Evolutionary conservation across 2,797 vertebrate genomes (phyloP), one percentile per base, ranked within the genome.

Genomic region (Lateolabrax maculatus): DNA sequence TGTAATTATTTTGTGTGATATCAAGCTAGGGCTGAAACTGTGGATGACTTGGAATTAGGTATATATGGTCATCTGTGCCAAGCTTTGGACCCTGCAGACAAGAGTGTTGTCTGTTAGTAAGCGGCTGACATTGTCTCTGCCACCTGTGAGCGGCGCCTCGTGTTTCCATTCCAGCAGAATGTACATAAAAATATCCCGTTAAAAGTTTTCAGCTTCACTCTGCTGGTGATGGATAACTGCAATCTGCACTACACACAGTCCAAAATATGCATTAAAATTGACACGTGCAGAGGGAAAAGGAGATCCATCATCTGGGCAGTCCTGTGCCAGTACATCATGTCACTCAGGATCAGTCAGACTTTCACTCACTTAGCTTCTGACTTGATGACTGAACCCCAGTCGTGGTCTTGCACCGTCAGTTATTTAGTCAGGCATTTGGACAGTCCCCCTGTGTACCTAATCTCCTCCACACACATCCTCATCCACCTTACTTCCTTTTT

Each of bases 1-100:
- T 91, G 87, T 94, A 94, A 94, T 95, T 95, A 94, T 94, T 93
- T 92, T 83, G 79, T 84, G 84, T 84, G 89, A 90, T 91, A 94
- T 91, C 88, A 84, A 84, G 82, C 87, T 81, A 79, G 77, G 84
- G 87, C 86, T 90, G 84, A 84, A 92, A 91, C 90, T 92, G 89
- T 85, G 81, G 82, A 87, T 71, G 68, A 88, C 82, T 91, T 80
- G 75, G 89, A 92, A 89, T 89, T 81, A 82, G 80, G 84, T 89
- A 75, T 89, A 87, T 75, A 75, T 77, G 86, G 77, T 84, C 84
- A 84, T 90, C 85, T 69, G 60, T 89, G 89, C 85, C 83, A 88
- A 83, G 80, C 49, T 65, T 71, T 71, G 75, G 75, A 66, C 69
- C 86, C 82, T 51, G 79, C 79, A 81, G 91, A 90, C 70, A 88